A percentile compares a stretch with the other conserved stretches of the same genome.
phyloP scores from a whole-genome alignment of 1,140 invertebrate genomes.

The Drosophila baimaii region DNA sequence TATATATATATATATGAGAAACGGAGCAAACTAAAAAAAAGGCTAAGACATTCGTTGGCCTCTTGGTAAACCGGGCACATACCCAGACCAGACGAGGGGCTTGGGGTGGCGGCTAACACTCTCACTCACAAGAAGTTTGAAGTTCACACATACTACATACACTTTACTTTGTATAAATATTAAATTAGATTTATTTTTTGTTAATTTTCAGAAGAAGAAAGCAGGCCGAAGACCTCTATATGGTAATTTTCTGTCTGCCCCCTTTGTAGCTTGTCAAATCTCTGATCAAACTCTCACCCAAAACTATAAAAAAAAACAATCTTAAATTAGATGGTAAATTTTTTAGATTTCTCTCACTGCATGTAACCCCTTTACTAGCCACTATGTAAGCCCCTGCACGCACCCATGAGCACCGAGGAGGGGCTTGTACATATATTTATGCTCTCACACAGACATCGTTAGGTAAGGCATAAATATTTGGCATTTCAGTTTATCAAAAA shows the following conservation, averaged over 20 bases:
- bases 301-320: too few relatives aligned
- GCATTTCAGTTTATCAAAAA: constrained; percentile 59
- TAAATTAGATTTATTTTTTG: background rate
- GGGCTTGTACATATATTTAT: constrained; percentile 34
- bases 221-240: too few relatives aligned
- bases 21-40: constrained; percentile 10
- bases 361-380: constrained; percentile 1
- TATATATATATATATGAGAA: too few relatives aligned
- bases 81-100: constrained; percentile 5
- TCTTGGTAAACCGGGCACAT: constrained; percentile 61
- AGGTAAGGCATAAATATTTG: constrained; percentile 43
- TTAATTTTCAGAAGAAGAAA: background rate
- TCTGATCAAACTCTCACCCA: too few relatives aligned
- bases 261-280: too few relatives aligned
- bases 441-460: constrained; percentile 6
- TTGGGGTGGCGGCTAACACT: background rate
- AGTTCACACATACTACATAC: background rate
- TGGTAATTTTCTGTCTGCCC: too few relatives aligned
- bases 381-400: background rate
- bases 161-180: background rate
- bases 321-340: too few relatives aligned
- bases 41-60: constrained; percentile 25
- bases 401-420: constrained; percentile 15
- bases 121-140: background rate
- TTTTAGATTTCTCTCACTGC: constrained; percentile 7